Evolutionary conservation across 2,797 vertebrate species (phyloP).

Genomic region (Xyrichtys novacula): DNA sequence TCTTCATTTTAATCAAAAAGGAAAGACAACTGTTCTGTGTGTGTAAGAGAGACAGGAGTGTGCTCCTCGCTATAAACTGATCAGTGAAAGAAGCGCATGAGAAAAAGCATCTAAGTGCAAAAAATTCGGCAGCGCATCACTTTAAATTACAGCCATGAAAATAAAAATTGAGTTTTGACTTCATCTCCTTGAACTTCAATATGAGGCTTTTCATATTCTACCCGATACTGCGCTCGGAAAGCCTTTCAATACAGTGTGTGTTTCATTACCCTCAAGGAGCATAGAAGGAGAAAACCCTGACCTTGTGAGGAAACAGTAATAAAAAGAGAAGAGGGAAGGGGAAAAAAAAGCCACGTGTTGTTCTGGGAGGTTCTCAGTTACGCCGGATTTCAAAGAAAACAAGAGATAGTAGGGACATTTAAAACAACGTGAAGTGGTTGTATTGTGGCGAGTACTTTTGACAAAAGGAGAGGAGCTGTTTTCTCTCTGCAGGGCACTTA

Average conservation of each 20-base stretch:
- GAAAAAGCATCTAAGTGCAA: conserved; percentile 54
- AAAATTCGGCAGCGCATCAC: conserved; percentile 45
- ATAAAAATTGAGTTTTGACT: conserved; percentile 65
- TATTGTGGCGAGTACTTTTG: conserved; percentile 44
- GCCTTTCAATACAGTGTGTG: conserved; percentile 58
- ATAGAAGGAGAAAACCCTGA: conserved; percentile 66
- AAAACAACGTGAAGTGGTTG: conserved; percentile 67
- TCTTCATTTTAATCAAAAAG: conserved; percentile 58
- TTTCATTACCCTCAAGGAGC: conserved; percentile 73
- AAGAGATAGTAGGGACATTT: conserved; percentile 43
- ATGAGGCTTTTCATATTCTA: conserved; percentile 67
- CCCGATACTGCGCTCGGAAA: conserved; percentile 31
- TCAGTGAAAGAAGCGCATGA: conserved; percentile 50
- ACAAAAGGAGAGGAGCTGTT: conserved; percentile 62
- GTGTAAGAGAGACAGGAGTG: conserved; percentile 26
- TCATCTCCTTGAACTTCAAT: conserved; percentile 70
- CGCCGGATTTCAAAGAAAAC: conserved; percentile 57
- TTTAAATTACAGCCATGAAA: conserved; percentile 64
- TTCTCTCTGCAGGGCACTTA: conserved; percentile 68
- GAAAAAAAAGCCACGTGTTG: conserved; percentile 32
- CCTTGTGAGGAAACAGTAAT: conserved; percentile 69
- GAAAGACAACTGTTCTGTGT: conserved; percentile 48
- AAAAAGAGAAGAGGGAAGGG: background rate
- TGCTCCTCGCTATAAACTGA: conserved; percentile 45
- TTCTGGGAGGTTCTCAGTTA: conserved; percentile 38